Percentiles rank a stretch among this genome's conserved stretches.
These are phyloP conservation scores for Pherbina coryleti DNA, from an alignment of 2,888 invertebrate genomes.

Conservation along the genomic window DNA sequence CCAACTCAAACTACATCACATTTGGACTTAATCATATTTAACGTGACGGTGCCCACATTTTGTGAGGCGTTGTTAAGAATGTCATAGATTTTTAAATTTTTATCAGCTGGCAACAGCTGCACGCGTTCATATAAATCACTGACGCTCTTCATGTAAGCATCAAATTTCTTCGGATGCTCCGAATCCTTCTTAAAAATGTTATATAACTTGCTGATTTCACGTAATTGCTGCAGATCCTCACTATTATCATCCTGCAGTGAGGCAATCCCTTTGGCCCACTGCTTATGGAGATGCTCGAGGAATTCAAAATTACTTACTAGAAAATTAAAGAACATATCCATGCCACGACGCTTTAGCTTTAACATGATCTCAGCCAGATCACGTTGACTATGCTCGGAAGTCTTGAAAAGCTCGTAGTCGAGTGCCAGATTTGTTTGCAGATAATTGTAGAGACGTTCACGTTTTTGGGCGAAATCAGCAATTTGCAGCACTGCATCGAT, in stretches of 20 bases:
- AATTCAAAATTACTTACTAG: slow-evolving; percentile 64
- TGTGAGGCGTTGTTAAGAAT: slow-evolving; percentile 59
- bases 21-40: slow-evolving; percentile 60
- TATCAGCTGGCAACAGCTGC: slow-evolving; percentile 41
- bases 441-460: slow-evolving; percentile 59
- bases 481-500: slow-evolving; percentile 54
- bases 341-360: slow-evolving; percentile 56
- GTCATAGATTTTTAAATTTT: slow-evolving; percentile 58
- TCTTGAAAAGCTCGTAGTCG: slow-evolving; percentile 52
- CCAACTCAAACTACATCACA: slow-evolving; percentile 50
- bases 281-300: slow-evolving; percentile 57
- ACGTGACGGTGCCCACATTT: slow-evolving; percentile 62
- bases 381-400: slow-evolving; percentile 46
- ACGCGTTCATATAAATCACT: slow-evolving; percentile 53
- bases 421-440: slow-evolving; percentile 52
- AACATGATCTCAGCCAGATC: slow-evolving; percentile 54
- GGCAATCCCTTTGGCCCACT: slow-evolving; percentile 51
- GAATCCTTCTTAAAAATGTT: slow-evolving; percentile 58
- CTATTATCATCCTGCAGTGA: slow-evolving; percentile 46
- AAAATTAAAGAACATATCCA: slow-evolving; percentile 60
- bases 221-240: slow-evolving; percentile 49
- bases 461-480: slow-evolving; percentile 59
- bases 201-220: slow-evolving; percentile 56
- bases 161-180: slow-evolving; percentile 58
- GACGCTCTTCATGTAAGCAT: slow-evolving; percentile 53